phyloP scores from a whole-genome alignment of 2,888 invertebrate genomes.

The Parasteatoda lunata region DNA sequence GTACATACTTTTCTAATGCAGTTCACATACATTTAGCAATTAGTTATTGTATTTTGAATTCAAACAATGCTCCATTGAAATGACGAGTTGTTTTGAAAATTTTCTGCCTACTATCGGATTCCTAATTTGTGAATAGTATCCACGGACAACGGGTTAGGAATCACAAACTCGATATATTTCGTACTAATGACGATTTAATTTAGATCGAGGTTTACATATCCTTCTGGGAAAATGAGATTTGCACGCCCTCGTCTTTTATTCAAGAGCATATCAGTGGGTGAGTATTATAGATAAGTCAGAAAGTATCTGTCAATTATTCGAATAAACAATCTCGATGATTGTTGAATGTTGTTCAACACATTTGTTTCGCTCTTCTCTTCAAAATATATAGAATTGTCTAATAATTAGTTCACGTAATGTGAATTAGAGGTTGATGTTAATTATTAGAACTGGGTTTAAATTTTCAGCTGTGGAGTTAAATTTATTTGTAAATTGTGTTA shows the following conservation, averaged over 20 bases:
- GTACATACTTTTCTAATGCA: too few relatives aligned
- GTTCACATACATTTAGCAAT: too few relatives aligned
- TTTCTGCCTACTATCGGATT: too few relatives aligned
- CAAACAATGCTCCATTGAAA: too few relatives aligned
- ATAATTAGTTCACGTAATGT: too few relatives aligned
- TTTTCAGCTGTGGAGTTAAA: too few relatives aligned
- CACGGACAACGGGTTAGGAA: neutral
- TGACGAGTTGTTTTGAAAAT: neutral
- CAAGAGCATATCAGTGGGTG: neutral
- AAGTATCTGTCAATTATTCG: neutral
- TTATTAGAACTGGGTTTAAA: too few relatives aligned
- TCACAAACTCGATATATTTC: neutral
- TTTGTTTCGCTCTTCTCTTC: too few relatives aligned
- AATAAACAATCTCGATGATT: neutral
- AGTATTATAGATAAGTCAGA: neutral
- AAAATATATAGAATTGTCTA: too few relatives aligned
- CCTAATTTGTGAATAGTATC: neutral
- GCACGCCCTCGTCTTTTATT: neutral
- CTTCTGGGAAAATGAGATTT: neutral
- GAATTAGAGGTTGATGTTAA: too few relatives aligned
- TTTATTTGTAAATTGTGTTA: too few relatives aligned
- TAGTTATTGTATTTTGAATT: too few relatives aligned
- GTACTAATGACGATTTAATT: conserved; percentile 30
- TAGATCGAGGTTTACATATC: neutral
- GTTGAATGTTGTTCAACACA: neutral